Conservation (phyloP, 1,140 invertebrate genomes). For the Pseudomyrmex pallidus region DNA sequence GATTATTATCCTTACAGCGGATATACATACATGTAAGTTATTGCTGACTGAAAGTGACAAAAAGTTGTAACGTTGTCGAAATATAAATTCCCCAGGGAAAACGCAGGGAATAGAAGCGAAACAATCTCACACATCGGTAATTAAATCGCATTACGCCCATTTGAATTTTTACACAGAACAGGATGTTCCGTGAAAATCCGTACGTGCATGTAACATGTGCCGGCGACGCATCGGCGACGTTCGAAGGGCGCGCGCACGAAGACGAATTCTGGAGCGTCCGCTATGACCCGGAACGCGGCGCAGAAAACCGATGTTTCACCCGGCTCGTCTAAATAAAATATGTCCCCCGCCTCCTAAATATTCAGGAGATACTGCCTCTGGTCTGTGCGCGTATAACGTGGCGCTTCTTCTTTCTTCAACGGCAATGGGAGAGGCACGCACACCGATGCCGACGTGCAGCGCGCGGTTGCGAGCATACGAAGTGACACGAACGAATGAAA, state of each 20-base stretch:
- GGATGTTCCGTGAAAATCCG: constrained; percentile 6
- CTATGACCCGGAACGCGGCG: constrained; percentile 34
- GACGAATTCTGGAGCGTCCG: constrained; percentile 42
- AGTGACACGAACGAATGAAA: constrained; percentile 82
- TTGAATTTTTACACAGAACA: background rate
- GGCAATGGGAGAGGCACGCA: constrained; percentile 38
- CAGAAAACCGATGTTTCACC: constrained; percentile 64
- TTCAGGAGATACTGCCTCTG: constrained; percentile 72
- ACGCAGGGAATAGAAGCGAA: background rate
- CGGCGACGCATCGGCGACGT: background rate
- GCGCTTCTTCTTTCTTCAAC: constrained; percentile 31
- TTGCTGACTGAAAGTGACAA: background rate
- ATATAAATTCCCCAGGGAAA: background rate
- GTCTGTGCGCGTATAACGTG: constrained; percentile 25
- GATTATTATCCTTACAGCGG: background rate
- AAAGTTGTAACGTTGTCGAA: background rate
- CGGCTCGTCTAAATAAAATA: constrained; percentile 78
- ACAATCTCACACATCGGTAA: constrained; percentile 15
- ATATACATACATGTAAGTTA: background rate
- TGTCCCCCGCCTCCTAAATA: constrained; percentile 78
- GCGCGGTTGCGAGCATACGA: constrained; percentile 60
- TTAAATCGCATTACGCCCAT: background rate
- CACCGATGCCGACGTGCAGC: constrained; percentile 44
- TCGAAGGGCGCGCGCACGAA: background rate
- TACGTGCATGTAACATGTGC: background rate